A percentile compares a stretch with the other conserved stretches of the same genome.
Evolutionary conservation across 2,888 invertebrate species (phyloP).

Genomic region (Lacanobia oleracea): DNA sequence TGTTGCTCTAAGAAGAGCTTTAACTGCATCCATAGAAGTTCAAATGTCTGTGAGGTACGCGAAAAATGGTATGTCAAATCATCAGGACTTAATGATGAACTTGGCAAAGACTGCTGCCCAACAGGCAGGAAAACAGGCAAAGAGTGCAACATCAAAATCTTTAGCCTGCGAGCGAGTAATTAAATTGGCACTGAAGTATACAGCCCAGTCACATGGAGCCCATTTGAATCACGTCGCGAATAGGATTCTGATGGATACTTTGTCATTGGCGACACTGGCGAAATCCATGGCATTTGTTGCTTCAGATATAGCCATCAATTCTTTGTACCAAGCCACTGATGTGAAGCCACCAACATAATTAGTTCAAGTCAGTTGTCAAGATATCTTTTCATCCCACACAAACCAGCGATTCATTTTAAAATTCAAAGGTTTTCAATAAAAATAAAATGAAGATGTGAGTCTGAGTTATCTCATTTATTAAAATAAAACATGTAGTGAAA

Average conservation of each 20-base stretch:
- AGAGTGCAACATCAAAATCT: constrained; percentile 85
- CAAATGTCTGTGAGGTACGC: constrained; percentile 87
- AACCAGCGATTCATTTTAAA: neutral
- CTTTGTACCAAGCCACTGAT: constrained; percentile 87
- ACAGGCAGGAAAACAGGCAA: constrained; percentile 88
- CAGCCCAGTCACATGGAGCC: constrained; percentile 86
- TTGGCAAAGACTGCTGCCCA: constrained; percentile 88
- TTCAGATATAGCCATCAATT: constrained; percentile 88
- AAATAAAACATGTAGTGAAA: neutral
- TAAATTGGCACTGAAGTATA: constrained; percentile 86
- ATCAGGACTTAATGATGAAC: constrained; percentile 88
- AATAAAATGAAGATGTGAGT: constrained; percentile 26
- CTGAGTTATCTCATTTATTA: constrained; percentile 32
- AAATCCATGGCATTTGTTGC: constrained; percentile 89
- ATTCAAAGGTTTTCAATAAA: neutral
- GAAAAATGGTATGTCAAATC: constrained; percentile 86
- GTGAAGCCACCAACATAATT: constrained; percentile 82
- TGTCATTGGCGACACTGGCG: constrained; percentile 84
- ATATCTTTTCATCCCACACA: neutral
- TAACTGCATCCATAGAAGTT: constrained; percentile 88
- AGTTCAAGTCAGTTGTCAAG: neutral
- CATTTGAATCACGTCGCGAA: constrained; percentile 86
- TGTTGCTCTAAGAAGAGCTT: constrained; percentile 85
- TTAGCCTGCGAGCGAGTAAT: constrained; percentile 85
- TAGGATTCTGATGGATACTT: constrained; percentile 86